Percentiles rank a stretch among this genome's conserved stretches.
These are phyloP conservation scores for Labeo calbasu DNA, from an alignment of 2,797 vertebrate genomes.

Conservation along the genomic window DNA sequence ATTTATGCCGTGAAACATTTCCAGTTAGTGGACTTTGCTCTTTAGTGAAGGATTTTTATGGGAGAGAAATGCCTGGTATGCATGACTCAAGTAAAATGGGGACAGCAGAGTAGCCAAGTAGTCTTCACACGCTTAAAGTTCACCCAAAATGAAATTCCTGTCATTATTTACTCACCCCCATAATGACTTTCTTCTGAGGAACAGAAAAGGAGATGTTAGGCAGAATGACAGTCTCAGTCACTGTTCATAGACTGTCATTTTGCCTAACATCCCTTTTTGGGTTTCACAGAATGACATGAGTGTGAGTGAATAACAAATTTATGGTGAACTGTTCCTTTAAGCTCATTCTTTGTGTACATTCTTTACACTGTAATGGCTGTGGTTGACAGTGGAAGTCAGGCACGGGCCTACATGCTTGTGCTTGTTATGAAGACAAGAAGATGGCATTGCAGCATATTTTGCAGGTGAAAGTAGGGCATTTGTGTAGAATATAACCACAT, in stretches of 20 bases:
- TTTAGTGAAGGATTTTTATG: conserved; percentile 1
- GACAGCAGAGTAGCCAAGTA: neutral
- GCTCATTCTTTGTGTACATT: conserved; percentile 13
- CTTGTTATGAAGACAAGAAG: conserved; percentile 19
- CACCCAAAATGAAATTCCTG: neutral
- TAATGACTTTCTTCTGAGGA: neutral
- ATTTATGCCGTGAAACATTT: neutral
- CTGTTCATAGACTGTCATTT: neutral
- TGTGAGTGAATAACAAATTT: neutral
- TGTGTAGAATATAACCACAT: neutral
- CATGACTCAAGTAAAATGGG: conserved; percentile 15
- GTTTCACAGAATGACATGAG: neutral
- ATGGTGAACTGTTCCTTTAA: neutral
- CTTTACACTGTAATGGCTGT: neutral
- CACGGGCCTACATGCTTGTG: conserved; percentile 22
- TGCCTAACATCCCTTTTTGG: conserved; percentile 14
- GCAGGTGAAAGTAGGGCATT: neutral
- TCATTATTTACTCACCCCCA: neutral
- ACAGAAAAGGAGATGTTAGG: conserved; percentile 22
- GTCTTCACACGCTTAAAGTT: neutral
- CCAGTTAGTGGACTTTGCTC: conserved; percentile 52
- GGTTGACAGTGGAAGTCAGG: neutral
- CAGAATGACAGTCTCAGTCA: neutral
- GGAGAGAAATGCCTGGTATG: conserved; percentile 15
- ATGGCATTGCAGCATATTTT: neutral